Conservation (phyloP, 2,888 invertebrate species). For the Dexiosoma caninum region DNA sequence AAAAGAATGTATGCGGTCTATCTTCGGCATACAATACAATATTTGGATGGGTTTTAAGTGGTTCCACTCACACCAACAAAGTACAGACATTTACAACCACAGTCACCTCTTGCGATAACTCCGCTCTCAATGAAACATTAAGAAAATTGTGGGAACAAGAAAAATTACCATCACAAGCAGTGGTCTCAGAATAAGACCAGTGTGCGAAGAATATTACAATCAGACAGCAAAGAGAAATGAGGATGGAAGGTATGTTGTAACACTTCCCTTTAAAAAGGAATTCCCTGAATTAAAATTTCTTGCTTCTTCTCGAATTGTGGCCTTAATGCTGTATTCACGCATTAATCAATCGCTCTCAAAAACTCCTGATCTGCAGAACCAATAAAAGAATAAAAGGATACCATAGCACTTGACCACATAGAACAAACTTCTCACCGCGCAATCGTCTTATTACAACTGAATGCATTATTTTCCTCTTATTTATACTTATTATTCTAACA, state of each 20-base stretch:
- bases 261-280: neutral
- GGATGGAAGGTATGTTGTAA: neutral
- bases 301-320: neutral
- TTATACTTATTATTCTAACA: too few species aligned
- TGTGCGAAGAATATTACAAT: neutral
- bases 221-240: neutral
- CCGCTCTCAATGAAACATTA: neutral
- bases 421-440: neutral
- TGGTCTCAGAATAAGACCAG: neutral
- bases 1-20: constrained; percentile 10
- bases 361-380: neutral
- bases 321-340: neutral
- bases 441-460: too few species aligned
- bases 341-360: neutral
- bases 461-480: too few species aligned
- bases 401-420: neutral
- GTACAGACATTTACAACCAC: neutral
- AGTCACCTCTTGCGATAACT: neutral
- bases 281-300: neutral
- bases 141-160: neutral
- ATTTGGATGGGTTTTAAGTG: too few species aligned
- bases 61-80: neutral
- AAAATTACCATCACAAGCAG: neutral
- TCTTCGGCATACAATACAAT: neutral
- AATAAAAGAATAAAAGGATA: neutral